Percentiles rank a stretch among this genome's conserved stretches.
phyloP scores from a whole-genome alignment of 92 coral and sea anemone genomes.

The Parazoanthus atlanticus region DNA sequence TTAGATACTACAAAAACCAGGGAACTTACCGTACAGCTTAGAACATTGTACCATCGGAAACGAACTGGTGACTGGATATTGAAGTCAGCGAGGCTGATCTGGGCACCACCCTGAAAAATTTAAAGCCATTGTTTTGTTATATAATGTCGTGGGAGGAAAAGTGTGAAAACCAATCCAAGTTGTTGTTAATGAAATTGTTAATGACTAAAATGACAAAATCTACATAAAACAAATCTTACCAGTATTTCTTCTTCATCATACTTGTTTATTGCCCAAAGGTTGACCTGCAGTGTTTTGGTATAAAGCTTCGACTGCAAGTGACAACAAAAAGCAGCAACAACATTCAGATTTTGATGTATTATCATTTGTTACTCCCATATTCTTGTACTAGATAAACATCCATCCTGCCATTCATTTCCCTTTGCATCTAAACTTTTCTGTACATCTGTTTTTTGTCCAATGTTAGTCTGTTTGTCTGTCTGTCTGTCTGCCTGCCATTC shows the following conservation, averaged over 20 bases:
- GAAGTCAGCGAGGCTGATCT: slow-evolving; percentile 91
- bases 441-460: background rate
- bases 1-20: background rate
- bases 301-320: slow-evolving; percentile 71
- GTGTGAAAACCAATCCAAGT: background rate
- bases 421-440: background rate
- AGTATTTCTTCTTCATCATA: slow-evolving; percentile 77
- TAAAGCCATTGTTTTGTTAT: background rate
- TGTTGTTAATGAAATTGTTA: too few species aligned
- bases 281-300: slow-evolving; percentile 78
- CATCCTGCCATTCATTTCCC: too few species aligned
- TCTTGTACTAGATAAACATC: too few species aligned
- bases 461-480: background rate
- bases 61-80: slow-evolving; percentile 79
- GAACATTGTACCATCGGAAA: slow-evolving; percentile 90
- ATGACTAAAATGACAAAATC: background rate
- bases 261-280: slow-evolving; percentile 72
- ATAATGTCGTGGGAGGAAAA: background rate
- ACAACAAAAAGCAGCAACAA: background rate
- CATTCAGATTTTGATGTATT: background rate
- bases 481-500: background rate
- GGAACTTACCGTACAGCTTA: slow-evolving; percentile 83
- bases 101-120: slow-evolving; percentile 83
- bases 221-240: slow-evolving; percentile 53
- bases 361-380: too few species aligned